Conservation (phyloP, 2,113 vertebrate genomes). For the Vulpes ferrilata region DNA sequence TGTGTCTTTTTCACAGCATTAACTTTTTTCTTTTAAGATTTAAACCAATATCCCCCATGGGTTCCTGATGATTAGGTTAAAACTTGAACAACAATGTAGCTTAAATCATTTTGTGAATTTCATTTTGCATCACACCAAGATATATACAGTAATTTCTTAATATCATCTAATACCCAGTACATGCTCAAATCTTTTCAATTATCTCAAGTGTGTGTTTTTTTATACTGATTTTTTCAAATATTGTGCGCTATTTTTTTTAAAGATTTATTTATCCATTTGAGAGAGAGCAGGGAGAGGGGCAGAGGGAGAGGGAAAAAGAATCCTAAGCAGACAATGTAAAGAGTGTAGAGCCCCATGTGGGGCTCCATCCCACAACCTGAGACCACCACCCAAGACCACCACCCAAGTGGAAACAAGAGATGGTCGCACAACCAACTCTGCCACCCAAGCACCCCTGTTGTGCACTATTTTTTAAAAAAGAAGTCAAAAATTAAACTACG, state of each 20-base stretch:
- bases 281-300: background rate
- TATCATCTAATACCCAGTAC: background rate
- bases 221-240: conserved; percentile 14
- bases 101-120: conserved; percentile 29
- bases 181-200: background rate
- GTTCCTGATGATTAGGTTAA: background rate
- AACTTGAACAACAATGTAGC: background rate
- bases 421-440: background rate
- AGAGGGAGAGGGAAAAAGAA: background rate
- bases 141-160: background rate
- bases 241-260: background rate
- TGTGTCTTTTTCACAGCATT: background rate
- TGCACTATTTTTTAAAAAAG: background rate
- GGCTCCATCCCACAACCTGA: background rate
- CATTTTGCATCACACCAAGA: background rate
- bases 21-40: background rate
- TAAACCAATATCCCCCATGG: background rate
- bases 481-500: background rate
- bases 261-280: background rate
- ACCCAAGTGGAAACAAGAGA: background rate
- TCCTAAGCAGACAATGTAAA: background rate
- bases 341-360: background rate
- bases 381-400: background rate
- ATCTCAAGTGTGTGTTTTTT: background rate
- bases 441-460: background rate